A percentile compares a stretch with the other conserved stretches of the same genome.
Conservation (phyloP, 2,888 invertebrate species). For the Mycalesis mineus region DNA sequence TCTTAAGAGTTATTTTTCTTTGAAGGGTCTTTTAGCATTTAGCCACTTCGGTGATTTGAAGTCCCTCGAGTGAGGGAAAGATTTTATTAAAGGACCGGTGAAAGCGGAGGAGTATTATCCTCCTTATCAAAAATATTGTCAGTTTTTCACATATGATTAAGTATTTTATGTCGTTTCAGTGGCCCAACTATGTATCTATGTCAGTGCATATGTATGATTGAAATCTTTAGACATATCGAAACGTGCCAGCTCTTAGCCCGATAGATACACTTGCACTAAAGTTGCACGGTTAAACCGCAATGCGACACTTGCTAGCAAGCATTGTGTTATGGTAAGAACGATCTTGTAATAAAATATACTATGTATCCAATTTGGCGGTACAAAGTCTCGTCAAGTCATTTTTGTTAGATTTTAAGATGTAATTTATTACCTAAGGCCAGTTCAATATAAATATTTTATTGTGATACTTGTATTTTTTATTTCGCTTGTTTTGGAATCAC, state of each 20-base stretch:
- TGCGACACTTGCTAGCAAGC: neutral
- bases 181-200: too few relatives aligned
- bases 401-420: constrained; percentile 50
- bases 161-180: too few relatives aligned
- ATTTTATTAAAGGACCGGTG: too few relatives aligned
- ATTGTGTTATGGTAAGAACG: neutral
- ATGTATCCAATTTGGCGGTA: constrained; percentile 26
- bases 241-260: neutral
- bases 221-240: too few relatives aligned
- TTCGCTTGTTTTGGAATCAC: neutral
- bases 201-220: too few relatives aligned
- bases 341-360: constrained; percentile 5
- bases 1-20: too few relatives aligned
- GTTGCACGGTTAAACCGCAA: constrained; percentile 49
- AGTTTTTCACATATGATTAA: too few relatives aligned
- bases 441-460: constrained; percentile 58
- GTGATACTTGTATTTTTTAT: constrained; percentile 13
- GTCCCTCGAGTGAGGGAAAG: too few relatives aligned
- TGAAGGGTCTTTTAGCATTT: too few relatives aligned
- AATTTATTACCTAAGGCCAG: constrained; percentile 62
- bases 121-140: too few relatives aligned
- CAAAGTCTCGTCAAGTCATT: constrained; percentile 46
- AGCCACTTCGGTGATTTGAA: too few relatives aligned
- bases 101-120: too few relatives aligned
- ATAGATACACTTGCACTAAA: constrained; percentile 24